Evolutionary conservation across 1,140 invertebrate species (phyloP).

Genomic region (Drosophila sproati): DNA sequence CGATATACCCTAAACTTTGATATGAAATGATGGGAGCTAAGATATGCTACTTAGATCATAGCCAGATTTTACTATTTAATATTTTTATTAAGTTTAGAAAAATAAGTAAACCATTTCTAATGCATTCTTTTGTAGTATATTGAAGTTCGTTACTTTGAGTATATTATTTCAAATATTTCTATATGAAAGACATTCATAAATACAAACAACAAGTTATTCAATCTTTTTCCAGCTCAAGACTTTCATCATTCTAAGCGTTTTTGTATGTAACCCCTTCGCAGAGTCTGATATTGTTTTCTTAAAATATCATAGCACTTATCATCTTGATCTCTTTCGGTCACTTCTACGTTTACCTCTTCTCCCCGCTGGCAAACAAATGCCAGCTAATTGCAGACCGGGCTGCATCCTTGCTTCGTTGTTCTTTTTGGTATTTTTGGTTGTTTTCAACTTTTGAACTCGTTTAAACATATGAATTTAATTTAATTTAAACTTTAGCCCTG

Average conservation of each 20-base stretch:
- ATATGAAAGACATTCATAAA: too few relatives aligned
- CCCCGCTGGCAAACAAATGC: slow-evolving; percentile 37
- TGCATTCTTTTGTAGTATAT: too few relatives aligned
- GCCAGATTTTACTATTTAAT: neutral
- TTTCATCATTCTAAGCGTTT: neutral
- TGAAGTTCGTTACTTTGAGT: too few relatives aligned
- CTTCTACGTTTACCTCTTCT: slow-evolving; percentile 23
- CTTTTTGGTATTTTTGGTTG: slow-evolving; percentile 13
- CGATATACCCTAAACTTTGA: neutral
- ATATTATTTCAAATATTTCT: too few relatives aligned
- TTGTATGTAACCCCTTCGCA: neutral
- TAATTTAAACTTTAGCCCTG: slow-evolving; percentile 78
- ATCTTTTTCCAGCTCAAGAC: neutral
- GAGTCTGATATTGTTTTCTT: neutral
- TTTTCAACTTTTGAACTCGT: slow-evolving; percentile 68
- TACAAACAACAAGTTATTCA: neutral
- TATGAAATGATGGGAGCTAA: too few relatives aligned
- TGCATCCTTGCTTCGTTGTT: slow-evolving; percentile 50
- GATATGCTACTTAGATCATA: too few relatives aligned
- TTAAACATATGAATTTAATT: slow-evolving; percentile 76
- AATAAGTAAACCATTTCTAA: too few relatives aligned
- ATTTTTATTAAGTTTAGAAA: too few relatives aligned
- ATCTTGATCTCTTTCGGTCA: slow-evolving; percentile 43
- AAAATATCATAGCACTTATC: slow-evolving; percentile 30
- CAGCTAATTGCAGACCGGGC: slow-evolving; percentile 50